Conservation (phyloP, 2,113 vertebrate genomes). For the Pseudopodoces humilis region DNA sequence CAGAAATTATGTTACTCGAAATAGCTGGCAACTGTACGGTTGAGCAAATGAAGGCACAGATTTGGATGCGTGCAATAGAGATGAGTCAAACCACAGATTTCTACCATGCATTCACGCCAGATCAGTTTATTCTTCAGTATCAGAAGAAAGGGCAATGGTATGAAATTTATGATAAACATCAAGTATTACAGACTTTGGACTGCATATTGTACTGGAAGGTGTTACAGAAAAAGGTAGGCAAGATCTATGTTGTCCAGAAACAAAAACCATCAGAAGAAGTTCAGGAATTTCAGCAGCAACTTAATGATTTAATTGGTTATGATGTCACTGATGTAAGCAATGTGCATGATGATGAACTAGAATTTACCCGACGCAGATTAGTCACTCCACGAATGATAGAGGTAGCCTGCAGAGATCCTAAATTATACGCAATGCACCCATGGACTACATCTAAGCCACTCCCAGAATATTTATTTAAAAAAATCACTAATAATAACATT, state of each 20-base stretch:
- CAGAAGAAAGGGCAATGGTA: constrained; percentile 96
- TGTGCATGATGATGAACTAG: constrained; percentile 95
- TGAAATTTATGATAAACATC: constrained; percentile 97
- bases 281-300: constrained; percentile 85
- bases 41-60: constrained; percentile 92
- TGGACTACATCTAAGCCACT: constrained; percentile 89
- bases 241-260: constrained; percentile 87
- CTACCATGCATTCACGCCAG: constrained; percentile 86
- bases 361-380: constrained; percentile 93
- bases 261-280: constrained; percentile 80
- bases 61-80: constrained; percentile 91
- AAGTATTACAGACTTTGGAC: constrained; percentile 95
- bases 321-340: constrained; percentile 96
- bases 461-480: constrained; percentile 86
- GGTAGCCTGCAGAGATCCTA: constrained; percentile 84
- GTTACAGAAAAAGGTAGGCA: constrained; percentile 86
- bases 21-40: constrained; percentile 92
- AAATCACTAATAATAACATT: constrained; percentile 84
- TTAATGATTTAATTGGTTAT: constrained; percentile 92
- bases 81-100: constrained; percentile 84
- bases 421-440: constrained; percentile 94
- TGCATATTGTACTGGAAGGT: constrained; percentile 94
- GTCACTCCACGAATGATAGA: constrained; percentile 90
- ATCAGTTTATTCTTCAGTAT: constrained; percentile 93
- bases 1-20: constrained; percentile 80